These are phyloP conservation scores for Paedocypris micromegethes DNA, from an alignment of 2,797 vertebrate species.

Conservation along the genomic window DNA sequence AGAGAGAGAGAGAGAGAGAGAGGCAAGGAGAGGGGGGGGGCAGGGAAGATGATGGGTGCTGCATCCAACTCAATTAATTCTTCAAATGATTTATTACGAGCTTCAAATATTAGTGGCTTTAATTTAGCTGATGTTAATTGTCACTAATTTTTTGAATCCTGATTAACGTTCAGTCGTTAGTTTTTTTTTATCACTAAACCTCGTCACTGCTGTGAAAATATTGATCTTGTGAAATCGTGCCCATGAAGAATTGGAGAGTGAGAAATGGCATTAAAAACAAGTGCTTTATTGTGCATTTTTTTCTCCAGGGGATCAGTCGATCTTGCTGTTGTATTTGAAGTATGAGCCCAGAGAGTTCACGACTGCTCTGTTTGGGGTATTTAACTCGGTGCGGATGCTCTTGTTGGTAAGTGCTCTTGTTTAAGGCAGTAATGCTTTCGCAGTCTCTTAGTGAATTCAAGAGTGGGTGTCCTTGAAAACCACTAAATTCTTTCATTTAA, in stretches of 20 bases:
- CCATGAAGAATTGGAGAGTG: slow-evolving; percentile 13
- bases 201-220: slow-evolving; percentile 11
- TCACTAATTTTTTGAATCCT: background rate
- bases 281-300: slow-evolving; percentile 45
- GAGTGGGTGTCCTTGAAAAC: slow-evolving; percentile 26
- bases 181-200: too few species aligned
- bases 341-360: slow-evolving; percentile 59
- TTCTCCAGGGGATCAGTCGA: slow-evolving; percentile 55
- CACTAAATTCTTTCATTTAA: slow-evolving; percentile 13
- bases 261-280: slow-evolving; percentile 36
- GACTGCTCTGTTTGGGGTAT: slow-evolving; percentile 56
- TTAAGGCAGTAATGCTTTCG: slow-evolving; percentile 27
- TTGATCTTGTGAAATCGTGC: slow-evolving; percentile 8
- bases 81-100: background rate
- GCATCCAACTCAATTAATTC: background rate
- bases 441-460: slow-evolving; percentile 12
- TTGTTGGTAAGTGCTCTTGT: slow-evolving; percentile 55
- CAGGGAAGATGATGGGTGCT: background rate
- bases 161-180: background rate
- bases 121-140: background rate
- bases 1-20: background rate
- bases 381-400: slow-evolving; percentile 56
- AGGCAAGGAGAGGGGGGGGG: background rate
- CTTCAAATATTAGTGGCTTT: background rate
- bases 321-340: slow-evolving; percentile 59